Base-by-base conservation (phyloP, 2,888 invertebrate genomes). In the Diaperis boleti region DNA sequence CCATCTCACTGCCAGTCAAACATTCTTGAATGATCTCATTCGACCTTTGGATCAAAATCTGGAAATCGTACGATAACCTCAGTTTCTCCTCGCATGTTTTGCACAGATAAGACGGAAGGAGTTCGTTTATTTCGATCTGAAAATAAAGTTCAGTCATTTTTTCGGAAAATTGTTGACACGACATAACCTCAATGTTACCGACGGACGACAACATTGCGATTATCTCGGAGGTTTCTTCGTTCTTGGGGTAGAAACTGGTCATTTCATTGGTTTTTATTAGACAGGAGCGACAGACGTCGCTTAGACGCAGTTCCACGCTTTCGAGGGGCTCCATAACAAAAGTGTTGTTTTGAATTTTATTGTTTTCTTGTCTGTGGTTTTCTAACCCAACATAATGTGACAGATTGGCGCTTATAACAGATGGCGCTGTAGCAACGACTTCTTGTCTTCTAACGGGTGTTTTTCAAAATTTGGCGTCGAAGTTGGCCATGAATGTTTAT, bases 71-170 rank as follows among this genome's bases (percentile, higher is more conserved):
- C 5, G 72, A 74, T 15, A 66, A 64, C 29, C 60, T 69, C 42
- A 78, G 64, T 66, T 73, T 74, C 39, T 71, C 68, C 57, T 72
- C 73, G 49, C 76, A 76, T 17, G 49, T 47, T 4, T 45, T 52
- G 49, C 76, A 76, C 8, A 76, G 50, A 52, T 66, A 67, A 14
- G 57, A 64, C 1, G 75, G 72, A 3, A 72, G 47, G 22, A 59
- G 45, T 6, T 68, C 70, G 47, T 69, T 62, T 20, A 66, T 56
- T 37, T 64, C 56, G 7, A 72, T 54, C 75, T 75, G 31, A 37
- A 29, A 17, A 22, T 29, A 59, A 44, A 33, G 14, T 15, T 15
- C 1, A 3, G 17, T n/a, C 15, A 18, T 31, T 15, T 17, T 54
- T 35, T 54, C 15, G 2, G n/a, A 41, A 50, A 11, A 6, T 20